Conservation (phyloP, 30 jellyfish, hydroid and myxozoan genomes). For the Chrysaora quinquecirrha region DNA sequence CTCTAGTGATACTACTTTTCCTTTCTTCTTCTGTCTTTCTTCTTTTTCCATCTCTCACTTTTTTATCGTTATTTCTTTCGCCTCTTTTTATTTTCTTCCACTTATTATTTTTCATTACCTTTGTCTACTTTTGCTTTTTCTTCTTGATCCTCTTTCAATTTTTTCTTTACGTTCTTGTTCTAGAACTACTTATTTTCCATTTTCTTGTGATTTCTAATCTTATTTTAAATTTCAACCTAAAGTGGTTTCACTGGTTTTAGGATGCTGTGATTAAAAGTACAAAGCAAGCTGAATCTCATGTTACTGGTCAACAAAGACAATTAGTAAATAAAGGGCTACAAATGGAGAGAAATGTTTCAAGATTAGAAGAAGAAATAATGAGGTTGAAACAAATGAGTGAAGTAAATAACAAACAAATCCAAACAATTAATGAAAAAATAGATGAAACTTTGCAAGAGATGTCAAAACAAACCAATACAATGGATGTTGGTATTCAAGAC, state of each 20-base stretch:
- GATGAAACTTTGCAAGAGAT: slow-evolving; percentile 49
- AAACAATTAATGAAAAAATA: slow-evolving; percentile 34
- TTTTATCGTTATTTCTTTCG: too few species aligned
- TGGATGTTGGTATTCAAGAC: slow-evolving; percentile 63
- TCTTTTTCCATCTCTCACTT: too few species aligned
- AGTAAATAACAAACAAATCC: slow-evolving; percentile 39
- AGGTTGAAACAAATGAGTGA: slow-evolving; percentile 50
- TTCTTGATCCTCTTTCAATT: too few species aligned
- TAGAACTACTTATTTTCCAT: too few species aligned
- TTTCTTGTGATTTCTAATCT: too few species aligned
- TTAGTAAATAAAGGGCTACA: slow-evolving; percentile 44
- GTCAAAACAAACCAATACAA: slow-evolving; percentile 35
- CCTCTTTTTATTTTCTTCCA: too few species aligned
- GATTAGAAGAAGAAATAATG: slow-evolving; percentile 52
- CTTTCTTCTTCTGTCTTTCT: too few species aligned
- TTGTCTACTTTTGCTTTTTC: too few species aligned
- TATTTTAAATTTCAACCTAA: too few species aligned
- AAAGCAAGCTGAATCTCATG: slow-evolving; percentile 23
- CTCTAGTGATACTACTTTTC: too few species aligned
- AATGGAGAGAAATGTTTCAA: slow-evolving; percentile 48
- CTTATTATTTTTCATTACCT: too few species aligned
- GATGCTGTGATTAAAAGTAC: slow-evolving; percentile 29
- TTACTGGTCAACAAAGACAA: slow-evolving; percentile 44
- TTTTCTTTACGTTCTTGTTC: too few species aligned
- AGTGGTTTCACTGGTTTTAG: not conserved